Evolutionary conservation across 2,797 vertebrate genomes (phyloP).

Genomic region (Lepus oiostolus): DNA sequence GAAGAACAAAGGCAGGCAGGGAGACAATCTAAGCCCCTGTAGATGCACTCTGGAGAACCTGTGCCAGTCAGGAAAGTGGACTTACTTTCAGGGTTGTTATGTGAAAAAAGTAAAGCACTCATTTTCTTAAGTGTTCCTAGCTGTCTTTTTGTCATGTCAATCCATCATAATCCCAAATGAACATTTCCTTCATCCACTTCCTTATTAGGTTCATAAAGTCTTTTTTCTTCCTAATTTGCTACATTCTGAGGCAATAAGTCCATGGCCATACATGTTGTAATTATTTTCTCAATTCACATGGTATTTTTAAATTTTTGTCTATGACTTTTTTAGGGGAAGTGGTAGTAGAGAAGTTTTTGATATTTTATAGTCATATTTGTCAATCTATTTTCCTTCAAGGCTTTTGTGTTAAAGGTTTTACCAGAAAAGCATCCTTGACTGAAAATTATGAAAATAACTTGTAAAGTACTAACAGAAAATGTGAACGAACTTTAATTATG

Average conservation of each 20-base stretch:
- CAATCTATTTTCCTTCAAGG: conserved; percentile 9
- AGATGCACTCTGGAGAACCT: neutral
- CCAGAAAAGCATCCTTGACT: neutral
- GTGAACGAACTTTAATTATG: conserved; percentile 46
- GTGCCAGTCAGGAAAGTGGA: neutral
- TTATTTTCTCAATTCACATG: conserved; percentile 30
- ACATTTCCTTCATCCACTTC: conserved; percentile 19
- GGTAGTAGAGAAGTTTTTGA: neutral
- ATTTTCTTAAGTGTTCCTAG: neutral
- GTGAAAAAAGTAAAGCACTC: neutral
- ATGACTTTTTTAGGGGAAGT: neutral
- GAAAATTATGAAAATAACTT: conserved; percentile 55
- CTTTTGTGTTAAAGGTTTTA: conserved; percentile 35
- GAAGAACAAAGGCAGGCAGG: neutral
- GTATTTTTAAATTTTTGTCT: conserved; percentile 23
- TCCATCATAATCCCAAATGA: conserved; percentile 46
- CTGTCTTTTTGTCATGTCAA: neutral
- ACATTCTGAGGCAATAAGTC: neutral
- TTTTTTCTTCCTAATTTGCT: neutral
- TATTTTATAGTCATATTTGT: neutral
- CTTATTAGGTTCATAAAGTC: neutral
- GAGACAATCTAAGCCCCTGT: neutral
- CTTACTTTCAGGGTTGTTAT: neutral
- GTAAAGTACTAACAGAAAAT: neutral
- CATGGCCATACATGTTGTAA: neutral